Evolutionary conservation across 2,888 invertebrate species (phyloP).

Genomic region (Elysia crispata): DNA sequence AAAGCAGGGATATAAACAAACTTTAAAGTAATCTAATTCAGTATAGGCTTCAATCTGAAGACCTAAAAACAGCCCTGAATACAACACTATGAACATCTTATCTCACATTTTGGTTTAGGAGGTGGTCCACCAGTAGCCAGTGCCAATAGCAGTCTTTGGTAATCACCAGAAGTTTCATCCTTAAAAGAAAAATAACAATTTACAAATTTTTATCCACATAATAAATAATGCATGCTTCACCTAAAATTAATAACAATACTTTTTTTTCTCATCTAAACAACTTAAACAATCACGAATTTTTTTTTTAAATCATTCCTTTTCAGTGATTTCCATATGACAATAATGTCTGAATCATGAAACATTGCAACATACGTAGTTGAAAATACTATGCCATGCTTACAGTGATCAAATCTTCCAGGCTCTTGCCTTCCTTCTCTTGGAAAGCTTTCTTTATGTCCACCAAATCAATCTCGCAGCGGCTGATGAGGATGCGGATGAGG

Average conservation of each 20-base stretch:
- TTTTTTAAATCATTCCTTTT: too few relatives aligned
- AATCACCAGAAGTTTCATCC: constrained; percentile 76
- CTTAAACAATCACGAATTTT: too few relatives aligned
- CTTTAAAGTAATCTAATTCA: neutral
- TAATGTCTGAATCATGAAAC: too few relatives aligned
- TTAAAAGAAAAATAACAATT: constrained; percentile 54
- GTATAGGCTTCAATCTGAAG: too few relatives aligned
- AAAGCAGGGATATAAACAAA: too few relatives aligned
- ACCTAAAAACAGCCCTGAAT: neutral
- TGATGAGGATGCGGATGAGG: constrained; percentile 72
- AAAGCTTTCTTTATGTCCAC: constrained; percentile 77
- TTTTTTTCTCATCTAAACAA: too few relatives aligned
- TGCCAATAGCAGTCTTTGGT: constrained; percentile 71
- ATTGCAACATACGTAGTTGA: too few relatives aligned
- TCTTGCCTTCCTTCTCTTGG: constrained; percentile 70
- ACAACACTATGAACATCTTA: neutral
- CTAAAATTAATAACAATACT: too few relatives aligned
- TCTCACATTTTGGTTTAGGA: constrained; percentile 68
- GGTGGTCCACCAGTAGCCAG: constrained; percentile 71
- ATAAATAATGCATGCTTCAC: neutral
- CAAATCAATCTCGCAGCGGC: constrained; percentile 76
- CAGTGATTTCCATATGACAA: too few relatives aligned
- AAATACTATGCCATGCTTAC: too few relatives aligned
- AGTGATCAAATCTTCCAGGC: constrained; percentile 72
- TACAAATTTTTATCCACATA: neutral